These are phyloP conservation scores for Cheilosia variabilis DNA, from an alignment of 2,888 invertebrate genomes.

Conservation along the genomic window DNA sequence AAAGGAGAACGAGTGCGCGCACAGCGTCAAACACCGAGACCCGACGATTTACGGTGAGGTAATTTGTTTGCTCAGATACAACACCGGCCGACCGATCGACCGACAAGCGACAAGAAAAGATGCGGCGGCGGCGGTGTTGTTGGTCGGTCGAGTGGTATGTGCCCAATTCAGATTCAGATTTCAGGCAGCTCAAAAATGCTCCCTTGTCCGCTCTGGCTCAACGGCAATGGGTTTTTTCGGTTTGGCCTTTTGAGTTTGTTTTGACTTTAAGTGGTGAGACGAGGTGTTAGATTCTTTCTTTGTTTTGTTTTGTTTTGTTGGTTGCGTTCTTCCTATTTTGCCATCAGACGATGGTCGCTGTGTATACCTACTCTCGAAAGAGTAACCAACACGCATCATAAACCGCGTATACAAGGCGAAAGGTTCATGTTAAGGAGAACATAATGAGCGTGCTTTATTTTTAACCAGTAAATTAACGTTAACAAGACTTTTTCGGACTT, in stretches of 20 bases:
- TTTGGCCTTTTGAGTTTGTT: constrained; percentile 60
- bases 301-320: constrained; percentile 54
- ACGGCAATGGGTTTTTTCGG: constrained; percentile 17
- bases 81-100: constrained; percentile 14
- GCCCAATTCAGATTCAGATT: constrained; percentile 36
- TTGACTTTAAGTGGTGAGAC: constrained; percentile 72
- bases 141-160: constrained; percentile 62
- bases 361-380: constrained; percentile 15
- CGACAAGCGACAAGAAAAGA: constrained; percentile 33
- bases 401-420: constrained; percentile 42
- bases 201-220: neutral
- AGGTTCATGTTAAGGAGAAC: constrained; percentile 47
- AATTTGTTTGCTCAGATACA: constrained; percentile 70
- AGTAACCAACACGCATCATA: constrained; percentile 58
- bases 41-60: constrained; percentile 62
- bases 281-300: constrained; percentile 73
- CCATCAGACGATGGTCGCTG: constrained; percentile 13
- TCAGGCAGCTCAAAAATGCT: constrained; percentile 35
- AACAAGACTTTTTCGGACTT: constrained; percentile 59
- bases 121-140: constrained; percentile 66
- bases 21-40: constrained; percentile 6
- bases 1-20: constrained; percentile 30
- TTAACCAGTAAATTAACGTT: constrained; percentile 70
- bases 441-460: constrained; percentile 72
- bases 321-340: constrained; percentile 40